Base-by-base conservation (phyloP, 2,888 invertebrate species). In the Cecidostiba fungosa region DNA sequence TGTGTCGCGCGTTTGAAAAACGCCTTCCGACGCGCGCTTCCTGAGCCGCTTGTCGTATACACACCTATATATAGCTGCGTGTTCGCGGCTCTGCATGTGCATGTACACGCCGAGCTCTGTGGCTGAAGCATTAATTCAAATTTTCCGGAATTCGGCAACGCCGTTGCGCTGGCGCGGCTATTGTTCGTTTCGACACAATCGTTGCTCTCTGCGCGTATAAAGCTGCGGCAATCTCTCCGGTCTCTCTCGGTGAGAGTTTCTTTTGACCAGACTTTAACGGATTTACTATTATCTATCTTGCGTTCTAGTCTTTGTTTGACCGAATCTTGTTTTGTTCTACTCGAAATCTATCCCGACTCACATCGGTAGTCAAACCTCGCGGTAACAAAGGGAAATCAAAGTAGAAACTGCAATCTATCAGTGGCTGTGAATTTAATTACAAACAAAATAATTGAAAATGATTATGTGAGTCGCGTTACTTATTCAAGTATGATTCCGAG, bases 141-240 rank as follows among this genome's bases (percentile, higher is more conserved):
- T 84, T 85, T 84, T 82, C 86, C 84, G 86, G 86, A 74, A 80
- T 84, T 86, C 77, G 78, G 69, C 14, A 54, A 8, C 23, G 72
- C 23, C 23, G 47, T 16, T 12, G 54, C 16, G 26, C 77, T n/a
- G n/a, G n/a, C 23, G 62, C n/a, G 23, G 23, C 74, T 59, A 79
- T 84, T 84, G 84, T 84, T 86, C 39, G 62, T 73, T 86, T 86
- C 77, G 83, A 80, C 77, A 86, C 84, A 84, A 84, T 84, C 82
- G 73, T 59, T 26, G 77, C n/a, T 36, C 59, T 54, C 36, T 50
- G 73, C 62, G 77, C 54, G 26, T 6, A n/a, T n/a, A 23, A 10
- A 6, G 39, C 78, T 54, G 23, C 47, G 26, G 19, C 10, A 23
- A 8, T 12, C 47, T 43, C 50, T 70, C 14, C 29, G 70, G 70